Evolutionary conservation across 1,140 invertebrate genomes (phyloP), one percentile per base, ranked within the genome.

Genomic region (Chironomus tepperi): DNA sequence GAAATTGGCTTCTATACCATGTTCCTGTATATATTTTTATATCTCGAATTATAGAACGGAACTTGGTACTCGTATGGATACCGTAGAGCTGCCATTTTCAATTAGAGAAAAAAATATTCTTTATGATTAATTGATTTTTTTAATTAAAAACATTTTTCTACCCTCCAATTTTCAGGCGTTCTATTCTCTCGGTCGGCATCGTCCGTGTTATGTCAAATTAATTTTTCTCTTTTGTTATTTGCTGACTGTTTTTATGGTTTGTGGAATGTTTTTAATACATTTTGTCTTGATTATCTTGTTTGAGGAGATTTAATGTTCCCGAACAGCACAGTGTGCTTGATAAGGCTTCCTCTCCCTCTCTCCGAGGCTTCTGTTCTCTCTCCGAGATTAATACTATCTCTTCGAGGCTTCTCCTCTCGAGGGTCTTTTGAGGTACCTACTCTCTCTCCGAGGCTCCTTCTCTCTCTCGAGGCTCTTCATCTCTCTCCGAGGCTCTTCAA

Each of bases 71-170:
- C 47, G 15, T 15, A 34, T n/a, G 47, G 47, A 57, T n/a, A n/a
- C 47, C 47, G n/a, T n/a, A 57, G 47, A 57, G 47, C 47, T 57
- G 47, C 47, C 47, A 57, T 12, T 57, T 57, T 57, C 47, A 57
- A 57, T 57, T 57, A 57, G 47, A 57, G 15, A 57, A 57, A 57
- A 12, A 9, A 12, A 12, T 47, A 5, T 12, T 57, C n/a, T 57
- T 47, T 57, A n/a, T 57, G 47, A 57, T 57, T 57, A 57, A 57
- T 57, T 57, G 47, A 57, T 57, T 57, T 57, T 57, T 57, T 57
- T 57, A 57, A 57, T 57, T 57, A 57, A 57, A 34, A 57, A 57
- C 47, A 57, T 57, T 57, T 57, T 15, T 12, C 47, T 34, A 34
- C 24, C 24, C 24, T 34, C 24, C 24, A n/a, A 47, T 47, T 47